Evolutionary conservation across 2,113 vertebrate species (phyloP).

Genomic region (Oncorhynchus keta): DNA sequence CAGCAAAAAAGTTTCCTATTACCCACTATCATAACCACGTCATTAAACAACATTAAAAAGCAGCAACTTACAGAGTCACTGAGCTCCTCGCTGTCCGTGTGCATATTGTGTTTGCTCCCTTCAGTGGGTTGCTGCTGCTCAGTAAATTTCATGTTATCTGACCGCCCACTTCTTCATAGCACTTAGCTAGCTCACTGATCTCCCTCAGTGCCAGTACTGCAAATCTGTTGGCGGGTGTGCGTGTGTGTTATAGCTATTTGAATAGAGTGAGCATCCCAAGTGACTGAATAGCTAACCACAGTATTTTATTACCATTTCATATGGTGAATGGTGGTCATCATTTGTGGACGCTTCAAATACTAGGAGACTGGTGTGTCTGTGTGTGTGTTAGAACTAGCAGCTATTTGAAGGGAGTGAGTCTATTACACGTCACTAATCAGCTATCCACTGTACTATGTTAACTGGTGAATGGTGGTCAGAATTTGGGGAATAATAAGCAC

Average conservation of each 20-base stretch:
- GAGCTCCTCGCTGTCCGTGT: constrained; percentile 72
- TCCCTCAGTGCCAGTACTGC: constrained; percentile 66
- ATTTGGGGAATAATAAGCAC: no score
- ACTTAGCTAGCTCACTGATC: constrained; percentile 68
- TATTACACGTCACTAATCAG: no score
- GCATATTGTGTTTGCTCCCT: constrained; percentile 74
- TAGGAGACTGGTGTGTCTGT: neutral
- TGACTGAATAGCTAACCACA: constrained; percentile 35
- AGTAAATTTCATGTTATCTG: constrained; percentile 77
- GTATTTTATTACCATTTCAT: neutral
- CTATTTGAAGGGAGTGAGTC: neutral
- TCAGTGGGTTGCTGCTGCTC: constrained; percentile 69
- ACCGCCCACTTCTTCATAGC: constrained; percentile 75
- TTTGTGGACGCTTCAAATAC: neutral
- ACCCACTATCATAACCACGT: neutral
- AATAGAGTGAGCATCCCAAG: constrained; percentile 65
- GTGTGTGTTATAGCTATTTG: constrained; percentile 70
- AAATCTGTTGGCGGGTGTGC: constrained; percentile 60
- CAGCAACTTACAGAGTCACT: constrained; percentile 66
- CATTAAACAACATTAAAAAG: neutral
- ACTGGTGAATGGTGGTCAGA: no score
- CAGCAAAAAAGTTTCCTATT: neutral
- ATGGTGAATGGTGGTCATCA: neutral
- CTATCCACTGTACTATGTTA: no score
- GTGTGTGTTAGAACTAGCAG: neutral